Conservation (phyloP, 2,113 vertebrate species). For the Labrus mixtus region DNA sequence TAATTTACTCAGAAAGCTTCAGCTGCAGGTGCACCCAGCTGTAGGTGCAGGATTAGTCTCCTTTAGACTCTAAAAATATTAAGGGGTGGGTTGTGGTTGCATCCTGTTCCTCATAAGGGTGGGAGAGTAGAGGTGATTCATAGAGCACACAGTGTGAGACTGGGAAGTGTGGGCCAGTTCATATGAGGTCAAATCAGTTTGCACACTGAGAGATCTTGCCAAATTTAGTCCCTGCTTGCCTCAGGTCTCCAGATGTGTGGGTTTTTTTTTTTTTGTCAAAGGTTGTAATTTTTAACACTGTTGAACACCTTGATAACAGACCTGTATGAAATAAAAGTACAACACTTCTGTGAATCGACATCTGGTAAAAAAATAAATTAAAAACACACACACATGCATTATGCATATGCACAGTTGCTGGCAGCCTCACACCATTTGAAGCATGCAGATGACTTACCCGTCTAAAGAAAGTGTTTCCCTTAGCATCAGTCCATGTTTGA, state of each 20-base stretch:
- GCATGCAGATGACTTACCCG: too few species aligned
- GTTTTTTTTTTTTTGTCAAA: constrained; percentile 3
- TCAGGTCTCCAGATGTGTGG: background rate
- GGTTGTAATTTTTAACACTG: background rate
- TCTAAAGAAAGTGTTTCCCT: too few species aligned
- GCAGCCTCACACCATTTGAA: too few species aligned
- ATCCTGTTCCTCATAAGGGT: constrained; percentile 18
- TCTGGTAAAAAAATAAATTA: too few species aligned
- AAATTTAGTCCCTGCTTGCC: background rate
- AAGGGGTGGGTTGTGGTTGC: constrained; percentile 19
- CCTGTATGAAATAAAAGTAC: background rate
- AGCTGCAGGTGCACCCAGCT: constrained; percentile 22
- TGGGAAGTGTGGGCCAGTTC: background rate
- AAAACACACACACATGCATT: too few species aligned
- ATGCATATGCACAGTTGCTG: too few species aligned
- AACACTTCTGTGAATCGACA: background rate
- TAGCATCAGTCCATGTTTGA: too few species aligned
- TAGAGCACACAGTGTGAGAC: background rate
- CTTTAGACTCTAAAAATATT: constrained; percentile 48
- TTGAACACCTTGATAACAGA: background rate
- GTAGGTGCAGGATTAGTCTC: constrained; percentile 19
- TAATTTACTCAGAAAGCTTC: constrained; percentile 21
- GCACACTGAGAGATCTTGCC: background rate
- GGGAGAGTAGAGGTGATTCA: constrained; percentile 14
- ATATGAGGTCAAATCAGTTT: constrained; percentile 5